phyloP scores from a whole-genome alignment of 2,797 vertebrate genomes.

The Erethizon dorsatum region DNA sequence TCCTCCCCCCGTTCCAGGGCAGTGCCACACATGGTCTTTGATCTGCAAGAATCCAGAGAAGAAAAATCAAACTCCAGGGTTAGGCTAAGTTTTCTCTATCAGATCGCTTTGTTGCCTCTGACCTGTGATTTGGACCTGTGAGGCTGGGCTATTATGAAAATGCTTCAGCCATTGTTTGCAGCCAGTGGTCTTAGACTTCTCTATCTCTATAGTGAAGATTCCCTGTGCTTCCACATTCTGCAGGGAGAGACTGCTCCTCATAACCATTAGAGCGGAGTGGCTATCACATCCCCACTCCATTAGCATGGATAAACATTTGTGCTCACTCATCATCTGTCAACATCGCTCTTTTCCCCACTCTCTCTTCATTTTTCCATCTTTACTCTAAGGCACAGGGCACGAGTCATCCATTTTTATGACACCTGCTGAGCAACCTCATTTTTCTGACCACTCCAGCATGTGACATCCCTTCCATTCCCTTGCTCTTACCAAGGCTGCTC shows the following conservation, averaged over 20 bases:
- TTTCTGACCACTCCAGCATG: slow-evolving; percentile 68
- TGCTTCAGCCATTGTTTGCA: neutral
- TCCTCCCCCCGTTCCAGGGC: neutral
- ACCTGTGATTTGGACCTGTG: neutral
- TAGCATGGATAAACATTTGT: slow-evolving; percentile 63
- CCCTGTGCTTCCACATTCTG: neutral
- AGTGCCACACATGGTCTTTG: neutral
- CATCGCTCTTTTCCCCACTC: slow-evolving; percentile 39
- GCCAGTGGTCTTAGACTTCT: neutral
- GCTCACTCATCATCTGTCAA: slow-evolving; percentile 40
- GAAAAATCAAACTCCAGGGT: neutral
- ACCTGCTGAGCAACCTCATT: slow-evolving; percentile 69
- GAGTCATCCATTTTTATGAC: slow-evolving; percentile 66
- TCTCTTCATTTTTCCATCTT: slow-evolving; percentile 68
- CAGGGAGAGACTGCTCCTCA: neutral
- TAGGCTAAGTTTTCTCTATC: neutral
- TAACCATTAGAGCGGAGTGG: slow-evolving; percentile 13
- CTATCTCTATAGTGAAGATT: neutral
- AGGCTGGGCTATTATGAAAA: neutral
- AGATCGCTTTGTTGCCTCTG: neutral
- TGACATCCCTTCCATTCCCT: slow-evolving; percentile 65
- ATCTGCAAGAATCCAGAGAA: neutral
- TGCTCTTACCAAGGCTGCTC: neutral
- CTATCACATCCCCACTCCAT: slow-evolving; percentile 10
- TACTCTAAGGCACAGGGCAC: slow-evolving; percentile 58